Evolutionary conservation across 2,888 invertebrate species (phyloP), one percentile per base, ranked within the genome.

Genomic region (Luperina testacea): DNA sequence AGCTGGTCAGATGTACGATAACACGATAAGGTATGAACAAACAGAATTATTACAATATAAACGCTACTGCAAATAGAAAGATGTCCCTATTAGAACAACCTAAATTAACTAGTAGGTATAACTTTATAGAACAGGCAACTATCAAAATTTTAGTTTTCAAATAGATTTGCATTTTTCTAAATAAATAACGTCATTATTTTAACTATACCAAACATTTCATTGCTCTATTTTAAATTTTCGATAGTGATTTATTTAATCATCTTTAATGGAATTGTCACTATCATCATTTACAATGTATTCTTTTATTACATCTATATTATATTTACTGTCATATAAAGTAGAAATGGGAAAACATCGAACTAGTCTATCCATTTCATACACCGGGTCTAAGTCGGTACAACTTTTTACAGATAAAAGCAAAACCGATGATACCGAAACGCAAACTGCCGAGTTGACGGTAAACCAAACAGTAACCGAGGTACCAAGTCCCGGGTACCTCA

Each of bases 371-470:
- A 64, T 69, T 45, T 63, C 8, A 69, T 24, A 20, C 61, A 65
- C 27, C 72, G 79, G 83, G 85, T 81, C 57, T 85, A 88, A 89
- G 81, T 78, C 78, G 76, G 83, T 45, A 78, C 75, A 86, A 90
- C 84, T 90, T 87, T 92, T 95, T 95, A 87, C 96, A 96, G 96
- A 96, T 96, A 94, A 93, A 89, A 92, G 8, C 81, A 81, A 91
- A 93, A 94, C 94, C 93, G 94, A 96, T 96, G 96, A 90, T 92
- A 94, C 91, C 92, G 89, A 95, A 94, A 94, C 91, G 89, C 88
- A 92, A 92, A 91, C 90, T 90, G 82, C 90, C 91, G 82, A 93
- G 91, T 92, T 92, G 90, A 92, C 92, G 89, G 90, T 89, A 88
- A 90, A 90, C 85, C 83, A 90, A 88, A 90, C 87, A 90, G 88